Evolutionary conservation across 2,113 vertebrate genomes (phyloP).

Genomic region (Lasiurus borealis): DNA sequence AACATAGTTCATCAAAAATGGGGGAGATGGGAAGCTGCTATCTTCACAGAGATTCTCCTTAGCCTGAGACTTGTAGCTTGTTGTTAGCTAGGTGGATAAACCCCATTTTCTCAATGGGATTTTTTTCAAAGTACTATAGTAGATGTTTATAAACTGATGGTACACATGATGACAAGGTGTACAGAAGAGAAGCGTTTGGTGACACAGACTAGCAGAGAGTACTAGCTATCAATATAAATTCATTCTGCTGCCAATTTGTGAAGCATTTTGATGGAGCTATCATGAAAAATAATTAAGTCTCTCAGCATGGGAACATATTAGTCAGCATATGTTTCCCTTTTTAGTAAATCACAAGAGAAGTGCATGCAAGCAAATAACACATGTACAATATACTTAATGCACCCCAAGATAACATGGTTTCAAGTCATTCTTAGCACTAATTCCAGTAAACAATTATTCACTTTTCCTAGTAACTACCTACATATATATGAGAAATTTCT

Average conservation of each 20-base stretch:
- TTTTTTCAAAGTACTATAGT: background rate
- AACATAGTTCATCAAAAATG: background rate
- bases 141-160: background rate
- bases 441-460: constrained; percentile 5
- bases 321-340: constrained; percentile 66
- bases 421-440: background rate
- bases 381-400: background rate
- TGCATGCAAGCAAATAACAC: background rate
- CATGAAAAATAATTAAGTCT: constrained; percentile 71
- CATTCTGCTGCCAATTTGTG: constrained; percentile 26
- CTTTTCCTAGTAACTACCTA: background rate
- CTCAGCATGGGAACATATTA: constrained; percentile 70
- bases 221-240: background rate
- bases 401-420: background rate
- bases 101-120: background rate
- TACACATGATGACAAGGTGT: too few relatives aligned
- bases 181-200: background rate
- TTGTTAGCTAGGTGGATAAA: background rate
- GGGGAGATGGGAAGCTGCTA: background rate
- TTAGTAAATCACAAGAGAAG: constrained; percentile 69
- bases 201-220: background rate
- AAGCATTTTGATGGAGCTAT: constrained; percentile 59
- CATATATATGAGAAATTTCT: background rate
- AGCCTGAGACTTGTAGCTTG: background rate
- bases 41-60: background rate